phyloP scores from a whole-genome alignment of 2,888 invertebrate species.

The Tribolium freemani region DNA sequence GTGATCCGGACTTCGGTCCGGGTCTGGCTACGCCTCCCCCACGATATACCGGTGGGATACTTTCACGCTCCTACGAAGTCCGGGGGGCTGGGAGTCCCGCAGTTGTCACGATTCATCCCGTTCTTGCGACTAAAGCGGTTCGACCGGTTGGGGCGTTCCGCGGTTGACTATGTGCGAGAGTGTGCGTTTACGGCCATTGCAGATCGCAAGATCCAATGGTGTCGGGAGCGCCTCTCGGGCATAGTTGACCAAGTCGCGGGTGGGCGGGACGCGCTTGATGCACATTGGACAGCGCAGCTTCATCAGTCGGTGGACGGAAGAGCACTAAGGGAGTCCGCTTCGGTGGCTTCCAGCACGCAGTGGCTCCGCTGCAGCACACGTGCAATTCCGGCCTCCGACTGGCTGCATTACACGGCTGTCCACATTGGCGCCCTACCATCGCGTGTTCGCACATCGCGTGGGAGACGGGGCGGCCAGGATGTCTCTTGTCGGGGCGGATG shows the following conservation, averaged over 20 bases:
- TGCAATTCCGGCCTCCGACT: neutral
- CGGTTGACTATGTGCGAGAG: neutral
- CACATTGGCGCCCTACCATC: constrained; percentile 12
- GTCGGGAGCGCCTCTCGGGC: neutral
- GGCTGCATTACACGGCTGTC: constrained; percentile 1
- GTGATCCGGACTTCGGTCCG: no score
- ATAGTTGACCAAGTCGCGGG: neutral
- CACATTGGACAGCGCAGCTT: neutral
- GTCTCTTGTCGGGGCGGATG: neutral
- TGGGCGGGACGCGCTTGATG: neutral
- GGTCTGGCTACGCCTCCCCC: no score
- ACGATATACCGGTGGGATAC: no score
- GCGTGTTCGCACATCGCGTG: neutral
- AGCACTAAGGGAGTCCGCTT: neutral
- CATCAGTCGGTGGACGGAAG: neutral
- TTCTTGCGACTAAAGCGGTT: neutral
- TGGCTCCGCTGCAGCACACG: neutral
- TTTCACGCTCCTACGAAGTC: no score
- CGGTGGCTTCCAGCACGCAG: neutral
- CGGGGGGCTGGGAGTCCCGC: no score
- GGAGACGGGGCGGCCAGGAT: neutral
- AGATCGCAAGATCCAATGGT: neutral
- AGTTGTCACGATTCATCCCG: neutral
- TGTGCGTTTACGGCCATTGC: neutral
- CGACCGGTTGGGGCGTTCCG: neutral